Base-by-base conservation (phyloP, 2,797 vertebrate genomes). In the Paramormyrops hopkinsi region DNA sequence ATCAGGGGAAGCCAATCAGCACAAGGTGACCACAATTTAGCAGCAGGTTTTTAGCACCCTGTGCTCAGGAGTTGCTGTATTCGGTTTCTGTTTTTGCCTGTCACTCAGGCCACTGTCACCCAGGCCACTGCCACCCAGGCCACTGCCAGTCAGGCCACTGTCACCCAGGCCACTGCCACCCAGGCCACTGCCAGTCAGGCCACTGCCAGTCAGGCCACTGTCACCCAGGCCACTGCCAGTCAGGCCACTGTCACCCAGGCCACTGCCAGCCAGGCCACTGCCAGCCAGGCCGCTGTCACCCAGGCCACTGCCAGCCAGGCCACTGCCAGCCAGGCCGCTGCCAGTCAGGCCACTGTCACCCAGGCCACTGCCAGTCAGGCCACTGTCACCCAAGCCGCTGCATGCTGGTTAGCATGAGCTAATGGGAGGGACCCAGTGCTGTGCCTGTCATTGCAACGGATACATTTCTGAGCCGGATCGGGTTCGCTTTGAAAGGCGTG, bases 401-500 rank as follows among this genome's bases (percentile, higher is more conserved):
- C 53, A 19, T 1, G 11, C 22, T 48, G 33, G 48, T 88, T 88
- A 86, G n/a, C 54, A 48, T 76, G 29, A 88, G 76, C 19, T 76
- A 90, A 46, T 14, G 2, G 51, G 51, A 48, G 51, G 48, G 51
- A 50, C 48, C 88, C 37, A 84, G 50, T 11, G 41, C 33, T 48
- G 76, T 89, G 76, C 37, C 51, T 56, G 7, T 4, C 17, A 37
- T 37, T 4, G 12, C 5, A n/a, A 6, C 1, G 33, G 62, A 46
- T 69, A 48, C n/a, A 17, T 22, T 65, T 69, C 44, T 2, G 12
- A 76, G 17, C 89, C 14, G 25, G 22, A 87, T 14, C 9, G 37
- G 17, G 41, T 59, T 82, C 82, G 7, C 46, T 87, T 88, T 89
- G 22, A 89, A 90, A 90, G 88, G 3, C 50, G 11, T 2, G 4